Percentiles rank a stretch among this genome's conserved stretches.
phyloP scores from a whole-genome alignment of 2,888 invertebrate genomes.

The Thyatira batis region DNA sequence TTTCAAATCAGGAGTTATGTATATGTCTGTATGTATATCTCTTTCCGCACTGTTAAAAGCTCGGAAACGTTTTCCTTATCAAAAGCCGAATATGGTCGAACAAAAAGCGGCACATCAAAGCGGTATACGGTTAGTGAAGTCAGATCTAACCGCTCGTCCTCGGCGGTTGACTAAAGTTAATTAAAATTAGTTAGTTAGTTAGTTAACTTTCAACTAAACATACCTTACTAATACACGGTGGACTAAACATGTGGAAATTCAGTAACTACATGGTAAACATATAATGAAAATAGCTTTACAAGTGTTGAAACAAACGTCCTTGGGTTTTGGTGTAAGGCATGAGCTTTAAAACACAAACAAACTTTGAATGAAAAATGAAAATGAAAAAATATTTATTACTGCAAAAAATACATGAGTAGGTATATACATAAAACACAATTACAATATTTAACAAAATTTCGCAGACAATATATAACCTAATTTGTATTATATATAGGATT shows the following conservation, averaged over 20 bases:
- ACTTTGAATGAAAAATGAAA: too few species aligned
- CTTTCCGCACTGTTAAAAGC: too few species aligned
- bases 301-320: conserved; percentile 10
- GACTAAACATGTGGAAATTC: conserved; percentile 37
- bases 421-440: too few species aligned
- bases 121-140: neutral
- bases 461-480: too few species aligned
- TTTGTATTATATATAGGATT: too few species aligned
- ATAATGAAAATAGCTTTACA: conserved; percentile 49
- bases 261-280: conserved; percentile 40
- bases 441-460: too few species aligned
- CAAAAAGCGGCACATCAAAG: neutral
- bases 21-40: too few species aligned
- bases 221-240: conserved; percentile 10
- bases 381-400: too few species aligned
- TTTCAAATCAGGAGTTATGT: too few species aligned
- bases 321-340: conserved; percentile 12
- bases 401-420: too few species aligned
- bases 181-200: conserved; percentile 27
- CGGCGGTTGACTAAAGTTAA: conserved; percentile 25
- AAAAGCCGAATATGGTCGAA: too few species aligned
- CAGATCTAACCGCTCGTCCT: neutral
- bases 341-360: neutral
- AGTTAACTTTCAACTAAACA: conserved; percentile 17
- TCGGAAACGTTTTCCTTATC: too few species aligned